Conservation (phyloP, 1,140 invertebrate genomes). For the Bathynomus jamesi region DNA sequence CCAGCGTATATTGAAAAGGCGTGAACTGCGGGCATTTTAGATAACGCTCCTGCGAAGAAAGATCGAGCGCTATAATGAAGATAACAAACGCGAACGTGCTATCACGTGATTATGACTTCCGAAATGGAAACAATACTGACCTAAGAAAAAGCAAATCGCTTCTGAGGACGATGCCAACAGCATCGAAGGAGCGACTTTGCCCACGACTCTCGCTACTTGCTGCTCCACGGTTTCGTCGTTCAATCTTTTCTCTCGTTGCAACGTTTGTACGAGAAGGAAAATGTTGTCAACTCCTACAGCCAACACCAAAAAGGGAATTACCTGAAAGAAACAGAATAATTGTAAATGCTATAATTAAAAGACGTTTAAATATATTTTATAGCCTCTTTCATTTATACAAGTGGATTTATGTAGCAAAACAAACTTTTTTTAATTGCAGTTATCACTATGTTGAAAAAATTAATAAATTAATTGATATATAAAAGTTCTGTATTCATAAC, state of each 20-base stretch:
- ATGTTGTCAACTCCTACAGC: constrained; percentile 99
- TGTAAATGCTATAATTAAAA: not conserved
- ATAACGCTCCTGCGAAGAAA: constrained; percentile 55
- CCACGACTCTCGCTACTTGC: constrained; percentile 64
- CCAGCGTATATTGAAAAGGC: constrained; percentile 84
- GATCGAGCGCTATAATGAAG: not conserved
- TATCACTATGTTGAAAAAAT: too few species aligned
- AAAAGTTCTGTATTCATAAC: too few species aligned
- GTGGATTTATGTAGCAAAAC: too few species aligned
- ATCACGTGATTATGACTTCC: not conserved
- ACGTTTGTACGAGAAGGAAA: constrained; percentile 90
- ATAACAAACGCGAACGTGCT: not conserved
- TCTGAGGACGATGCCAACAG: constrained; percentile 75
- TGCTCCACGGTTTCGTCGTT: constrained; percentile 59
- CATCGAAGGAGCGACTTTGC: constrained; percentile 78
- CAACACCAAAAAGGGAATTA: constrained; percentile 94
- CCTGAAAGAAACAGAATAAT: constrained; percentile 40
- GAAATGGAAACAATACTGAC: constrained; percentile 43
- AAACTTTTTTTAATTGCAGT: too few species aligned
- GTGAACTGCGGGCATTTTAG: constrained; percentile 81
- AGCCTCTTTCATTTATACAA: too few species aligned
- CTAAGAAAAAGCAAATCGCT: constrained; percentile 77
- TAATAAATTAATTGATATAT: too few species aligned
- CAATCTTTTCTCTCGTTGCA: constrained; percentile 37
- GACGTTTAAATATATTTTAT: too few species aligned